phyloP scores from a whole-genome alignment of 2,797 vertebrate genomes.

The Falco naumanni region DNA sequence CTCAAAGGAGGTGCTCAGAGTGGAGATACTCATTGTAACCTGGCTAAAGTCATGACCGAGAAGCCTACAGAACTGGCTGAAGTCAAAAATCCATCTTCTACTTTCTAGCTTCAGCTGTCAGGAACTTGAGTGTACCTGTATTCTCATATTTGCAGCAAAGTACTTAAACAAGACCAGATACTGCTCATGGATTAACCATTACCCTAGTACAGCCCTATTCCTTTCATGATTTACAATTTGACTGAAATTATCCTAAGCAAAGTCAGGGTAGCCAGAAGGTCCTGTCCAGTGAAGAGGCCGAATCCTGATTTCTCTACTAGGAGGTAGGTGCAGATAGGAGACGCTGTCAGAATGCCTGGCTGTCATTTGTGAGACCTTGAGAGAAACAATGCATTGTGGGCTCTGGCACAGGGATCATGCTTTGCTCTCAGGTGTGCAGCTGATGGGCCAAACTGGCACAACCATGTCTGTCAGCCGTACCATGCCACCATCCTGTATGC shows the following conservation, averaged over 20 bases:
- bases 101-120: background rate
- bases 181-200: background rate
- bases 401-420: background rate
- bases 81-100: background rate
- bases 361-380: background rate
- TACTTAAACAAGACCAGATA: background rate
- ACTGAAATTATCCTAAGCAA: background rate
- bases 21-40: background rate
- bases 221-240: background rate
- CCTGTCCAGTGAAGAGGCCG: background rate
- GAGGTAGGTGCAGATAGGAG: background rate
- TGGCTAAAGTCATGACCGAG: background rate
- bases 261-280: background rate
- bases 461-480: background rate
- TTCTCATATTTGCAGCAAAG: background rate
- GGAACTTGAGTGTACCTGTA: background rate
- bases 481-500: background rate
- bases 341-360: accelerated
- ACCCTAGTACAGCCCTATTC: background rate
- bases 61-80: background rate
- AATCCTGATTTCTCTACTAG: background rate
- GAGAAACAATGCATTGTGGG: background rate
- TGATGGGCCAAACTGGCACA: background rate
- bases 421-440: background rate
- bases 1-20: background rate